Percentiles rank a stretch among this genome's conserved stretches.
These are phyloP conservation scores for Pseudoatta argentina DNA, from an alignment of 1,140 invertebrate species.

Conservation along the genomic window DNA sequence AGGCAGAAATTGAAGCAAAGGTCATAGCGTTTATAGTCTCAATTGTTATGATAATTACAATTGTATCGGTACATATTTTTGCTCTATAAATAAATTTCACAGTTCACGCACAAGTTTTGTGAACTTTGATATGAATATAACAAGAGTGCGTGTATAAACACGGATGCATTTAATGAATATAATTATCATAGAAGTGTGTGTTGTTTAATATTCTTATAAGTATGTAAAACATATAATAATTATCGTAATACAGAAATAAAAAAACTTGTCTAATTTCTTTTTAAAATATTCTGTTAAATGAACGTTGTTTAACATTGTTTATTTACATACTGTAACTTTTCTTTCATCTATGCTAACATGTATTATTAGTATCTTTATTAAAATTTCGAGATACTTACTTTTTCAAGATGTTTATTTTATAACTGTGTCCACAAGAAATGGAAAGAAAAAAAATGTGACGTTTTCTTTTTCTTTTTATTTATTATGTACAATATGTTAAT, in stretches of 20 bases:
- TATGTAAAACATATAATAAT: background rate
- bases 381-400: background rate
- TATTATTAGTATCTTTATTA: background rate
- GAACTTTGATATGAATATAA: background rate
- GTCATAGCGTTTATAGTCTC: background rate
- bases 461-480: background rate
- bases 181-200: too few relatives aligned
- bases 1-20: background rate
- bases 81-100: background rate
- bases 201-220: background rate
- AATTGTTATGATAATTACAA: background rate
- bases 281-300: background rate
- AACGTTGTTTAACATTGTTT: background rate
- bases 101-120: background rate
- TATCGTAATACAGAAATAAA: background rate
- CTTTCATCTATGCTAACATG: background rate
- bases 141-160: background rate
- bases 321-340: background rate
- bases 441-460: background rate
- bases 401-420: background rate
- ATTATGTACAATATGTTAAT: background rate
- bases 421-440: background rate
- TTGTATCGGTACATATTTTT: background rate
- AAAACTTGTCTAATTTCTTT: background rate
- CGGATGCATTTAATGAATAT: background rate